Base-by-base conservation (phyloP, 1,140 invertebrate species). In the Heterodera carotae region DNA sequence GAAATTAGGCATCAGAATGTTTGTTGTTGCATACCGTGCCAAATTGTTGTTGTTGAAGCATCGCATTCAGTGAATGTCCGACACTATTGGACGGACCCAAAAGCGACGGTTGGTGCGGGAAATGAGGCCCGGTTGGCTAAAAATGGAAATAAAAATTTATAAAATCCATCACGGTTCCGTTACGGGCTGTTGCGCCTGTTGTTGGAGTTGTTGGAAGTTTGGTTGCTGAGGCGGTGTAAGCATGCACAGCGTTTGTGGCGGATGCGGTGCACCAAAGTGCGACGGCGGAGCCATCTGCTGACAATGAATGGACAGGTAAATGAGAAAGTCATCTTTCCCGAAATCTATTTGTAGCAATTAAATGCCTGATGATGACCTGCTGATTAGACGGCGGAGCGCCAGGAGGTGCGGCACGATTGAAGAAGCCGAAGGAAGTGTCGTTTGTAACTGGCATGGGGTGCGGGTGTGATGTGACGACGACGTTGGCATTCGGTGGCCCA, bases 381-480 rank as follows among this genome's bases (percentile, higher is more conserved):
- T n/a, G 36, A 22, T 71, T 39, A 5, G 69, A 53, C 56, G 75
- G 25, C 27, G 48, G 64, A 31, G 48, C 60, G 18, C 31, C 7
- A 7, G 75, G 33, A 36, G 29, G 36, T 27, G 36, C 36, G n/a
- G 80, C 27, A 18, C 76, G 78, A 56, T 79, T 79, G 79, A 79
- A 79, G n/a, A 79, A 79, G 22, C 78, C 78, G 73, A 80, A 79
- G 31, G 76, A 70, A 48, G 39, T 64, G 22, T 48, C n/a, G 33
- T 53, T 25, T 22, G 66, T 25, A 25, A 7, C 62, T 31, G 31
- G 25, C 33, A 25, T 53, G 4, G 18, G 64, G 34, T 59, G 71
- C n/a, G 62, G 10, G 29, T 66, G 12, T 0, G 62, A 25, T 15
- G 62, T 4, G 48, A 15, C 48, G 22, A n/a, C 48, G 48, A 22